Conservation (phyloP, 2,888 invertebrate species). For the Eretmocerus hayati region DNA sequence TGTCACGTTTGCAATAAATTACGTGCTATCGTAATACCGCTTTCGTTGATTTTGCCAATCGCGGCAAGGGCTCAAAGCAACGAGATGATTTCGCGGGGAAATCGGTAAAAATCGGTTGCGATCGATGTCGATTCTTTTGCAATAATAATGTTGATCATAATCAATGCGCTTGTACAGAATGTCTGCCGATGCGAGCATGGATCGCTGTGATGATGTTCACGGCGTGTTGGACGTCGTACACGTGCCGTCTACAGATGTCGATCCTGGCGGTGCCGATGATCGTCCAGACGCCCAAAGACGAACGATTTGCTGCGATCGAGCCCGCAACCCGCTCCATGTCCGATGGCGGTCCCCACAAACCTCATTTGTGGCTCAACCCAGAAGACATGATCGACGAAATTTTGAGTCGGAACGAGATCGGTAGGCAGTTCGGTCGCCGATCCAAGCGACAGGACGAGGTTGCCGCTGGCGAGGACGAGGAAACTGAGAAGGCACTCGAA, state of each 20-base stretch:
- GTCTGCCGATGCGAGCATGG: conserved; percentile 50
- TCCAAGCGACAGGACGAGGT: no score
- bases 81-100: no score
- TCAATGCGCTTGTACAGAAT: conserved; percentile 43
- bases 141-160: no score
- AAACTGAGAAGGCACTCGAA: background rate
- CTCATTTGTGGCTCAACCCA: background rate
- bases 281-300: background rate
- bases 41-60: no score
- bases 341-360: background rate
- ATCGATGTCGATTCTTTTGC: no score
- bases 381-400: background rate
- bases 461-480: no score
- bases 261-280: conserved; percentile 47
- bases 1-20: no score
- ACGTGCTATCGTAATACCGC: no score
- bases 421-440: background rate
- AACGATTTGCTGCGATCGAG: no score
- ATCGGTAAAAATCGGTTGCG: no score
- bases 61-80: no score
- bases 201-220: conserved; percentile 66
- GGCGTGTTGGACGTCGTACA: conserved; percentile 65
- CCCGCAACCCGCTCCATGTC: background rate
- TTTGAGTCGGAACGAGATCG: background rate
- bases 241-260: conserved; percentile 70